Evolutionary conservation across 2,113 vertebrate genomes (phyloP), one percentile per base, ranked within the genome.

Genomic region (Coptodon rendalli): DNA sequence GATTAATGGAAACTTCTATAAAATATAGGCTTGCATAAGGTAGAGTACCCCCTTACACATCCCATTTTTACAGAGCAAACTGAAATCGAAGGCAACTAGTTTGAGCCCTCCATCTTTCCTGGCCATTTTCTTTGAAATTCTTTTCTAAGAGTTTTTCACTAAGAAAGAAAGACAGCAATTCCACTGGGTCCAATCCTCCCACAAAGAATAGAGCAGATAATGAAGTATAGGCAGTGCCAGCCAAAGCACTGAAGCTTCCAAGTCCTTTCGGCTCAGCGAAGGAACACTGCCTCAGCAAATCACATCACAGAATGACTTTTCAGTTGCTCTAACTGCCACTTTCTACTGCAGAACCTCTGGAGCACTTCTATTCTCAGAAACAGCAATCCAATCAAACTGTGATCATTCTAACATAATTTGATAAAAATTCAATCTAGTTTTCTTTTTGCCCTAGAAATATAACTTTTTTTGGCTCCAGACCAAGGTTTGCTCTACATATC

Each of bases 231-330:
- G 82, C 91, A 91, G 91, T 48, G 91, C 90, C 91, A 94, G 91
- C 87, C 87, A 89, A 92, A 91, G 90, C 92, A 83, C 78, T 45
- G 89, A 89, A 59, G 91, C 91, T 91, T 93, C 94, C 92, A 88
- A 87, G 90, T 95, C 94, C 87, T 94, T 6, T 87, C 43, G 83
- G 86, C 87, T 92, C 80, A 45, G 87, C 45, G 31, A 73, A 91
- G 91, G 92, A 94, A 91, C 88, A 93, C 91, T 91, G 94, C 92
- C 94, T 95, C 94, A 93, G 91, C 93, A 96, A 92, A 94, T 95
- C 93, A 94, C 92, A 92, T 93, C 93, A 92, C 91, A 94, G 89
- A 94, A 92, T 86, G 86, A 93, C 89, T 93, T 94, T 91, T 88
- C 87, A 87, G 89, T 57, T 71, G 80, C 57, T 63, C 91, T 89